These are phyloP conservation scores for Oxytorus armatus DNA, from an alignment of 2,888 invertebrate genomes.

Conservation along the genomic window DNA sequence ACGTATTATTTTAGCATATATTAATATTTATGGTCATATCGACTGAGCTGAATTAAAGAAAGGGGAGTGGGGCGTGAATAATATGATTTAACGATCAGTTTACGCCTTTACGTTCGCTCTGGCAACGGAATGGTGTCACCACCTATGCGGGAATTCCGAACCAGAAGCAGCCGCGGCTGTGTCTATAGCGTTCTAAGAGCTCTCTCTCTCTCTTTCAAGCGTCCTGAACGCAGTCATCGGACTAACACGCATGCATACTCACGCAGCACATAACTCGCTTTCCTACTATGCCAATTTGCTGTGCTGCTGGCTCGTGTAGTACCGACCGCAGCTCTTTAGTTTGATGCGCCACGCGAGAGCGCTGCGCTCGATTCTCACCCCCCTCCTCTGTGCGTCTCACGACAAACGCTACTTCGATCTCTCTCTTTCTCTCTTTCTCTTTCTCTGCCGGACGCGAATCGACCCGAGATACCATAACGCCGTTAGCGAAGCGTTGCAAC, in stretches of 20 bases:
- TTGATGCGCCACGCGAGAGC: slow-evolving; percentile 40
- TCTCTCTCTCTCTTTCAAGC: too few relatives aligned
- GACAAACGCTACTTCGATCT: slow-evolving; percentile 12
- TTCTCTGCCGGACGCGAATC: slow-evolving; percentile 47
- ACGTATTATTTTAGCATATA: too few relatives aligned
- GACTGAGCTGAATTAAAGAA: too few relatives aligned
- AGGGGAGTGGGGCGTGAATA: too few relatives aligned
- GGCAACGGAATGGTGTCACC: too few relatives aligned
- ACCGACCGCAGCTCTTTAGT: slow-evolving; percentile 7
- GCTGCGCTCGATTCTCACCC: neutral
- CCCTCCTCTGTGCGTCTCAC: slow-evolving; percentile 14
- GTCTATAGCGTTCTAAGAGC: too few relatives aligned
- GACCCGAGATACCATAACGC: slow-evolving; percentile 18
- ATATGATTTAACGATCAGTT: too few relatives aligned
- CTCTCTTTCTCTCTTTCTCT: slow-evolving; percentile 8
- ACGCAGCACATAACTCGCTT: slow-evolving; percentile 11
- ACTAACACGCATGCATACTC: neutral
- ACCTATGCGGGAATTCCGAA: too few relatives aligned
- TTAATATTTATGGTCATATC: too few relatives aligned
- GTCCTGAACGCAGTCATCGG: neutral
- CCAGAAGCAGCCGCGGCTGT: too few relatives aligned
- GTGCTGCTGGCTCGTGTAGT: slow-evolving; percentile 13
- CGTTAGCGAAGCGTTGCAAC: neutral
- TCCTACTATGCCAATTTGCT: slow-evolving; percentile 30
- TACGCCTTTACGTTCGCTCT: too few relatives aligned